These are phyloP conservation scores for Listronotus oregonensis DNA, from an alignment of 1,140 invertebrate genomes.

Conservation along the genomic window DNA sequence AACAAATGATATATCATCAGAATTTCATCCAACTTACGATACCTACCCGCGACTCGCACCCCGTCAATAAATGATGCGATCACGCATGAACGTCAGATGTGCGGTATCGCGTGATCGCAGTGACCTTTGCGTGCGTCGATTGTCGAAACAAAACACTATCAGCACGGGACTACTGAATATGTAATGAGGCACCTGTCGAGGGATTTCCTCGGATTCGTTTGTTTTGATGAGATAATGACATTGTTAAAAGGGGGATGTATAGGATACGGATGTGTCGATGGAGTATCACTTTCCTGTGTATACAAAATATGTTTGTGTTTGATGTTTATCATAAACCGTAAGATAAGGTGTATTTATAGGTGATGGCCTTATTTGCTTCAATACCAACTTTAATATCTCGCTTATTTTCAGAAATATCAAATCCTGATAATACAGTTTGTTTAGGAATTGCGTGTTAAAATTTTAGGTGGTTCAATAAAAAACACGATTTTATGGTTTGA, in stretches of 20 bases:
- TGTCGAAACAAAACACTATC: constrained; percentile 22
- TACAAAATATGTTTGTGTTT: constrained; percentile 1
- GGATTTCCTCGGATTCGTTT: constrained; percentile 10
- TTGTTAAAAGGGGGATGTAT: constrained; percentile 11
- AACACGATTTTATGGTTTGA: no score
- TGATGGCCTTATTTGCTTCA: no score
- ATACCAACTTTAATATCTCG: no score
- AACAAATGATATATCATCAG: no score
- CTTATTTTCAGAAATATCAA: no score
- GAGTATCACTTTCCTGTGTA: constrained; percentile 2
- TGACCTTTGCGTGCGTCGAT: constrained; percentile 36
- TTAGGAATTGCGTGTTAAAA: no score
- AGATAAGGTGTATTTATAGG: no score
- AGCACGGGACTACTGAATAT: constrained; percentile 24
- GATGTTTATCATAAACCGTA: background rate
- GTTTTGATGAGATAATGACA: constrained; percentile 20
- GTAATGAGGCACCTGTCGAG: constrained; percentile 36
- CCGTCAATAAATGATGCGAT: background rate
- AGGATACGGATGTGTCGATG: background rate
- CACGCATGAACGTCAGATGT: background rate
- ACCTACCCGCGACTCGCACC: background rate
- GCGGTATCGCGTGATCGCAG: constrained; percentile 27
- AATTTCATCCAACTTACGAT: background rate
- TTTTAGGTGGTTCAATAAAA: no score
- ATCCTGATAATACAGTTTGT: no score